Evolutionary conservation across 2,888 invertebrate species (phyloP).

Genomic region (Altica lythri): DNA sequence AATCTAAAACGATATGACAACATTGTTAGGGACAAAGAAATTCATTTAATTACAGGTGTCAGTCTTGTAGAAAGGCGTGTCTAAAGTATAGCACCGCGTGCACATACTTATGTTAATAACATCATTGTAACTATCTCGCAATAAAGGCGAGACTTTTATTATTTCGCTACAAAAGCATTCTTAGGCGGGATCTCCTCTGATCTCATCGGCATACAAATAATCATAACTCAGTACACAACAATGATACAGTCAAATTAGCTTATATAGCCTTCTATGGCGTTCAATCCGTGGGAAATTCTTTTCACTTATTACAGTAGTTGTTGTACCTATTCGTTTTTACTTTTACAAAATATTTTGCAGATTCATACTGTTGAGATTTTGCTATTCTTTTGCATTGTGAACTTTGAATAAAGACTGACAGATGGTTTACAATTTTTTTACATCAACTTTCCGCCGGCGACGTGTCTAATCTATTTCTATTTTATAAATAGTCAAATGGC

Average conservation of each 20-base stretch:
- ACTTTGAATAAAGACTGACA: too few relatives aligned
- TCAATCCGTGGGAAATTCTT: neutral
- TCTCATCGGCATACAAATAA: constrained; percentile 31
- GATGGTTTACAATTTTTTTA: too few relatives aligned
- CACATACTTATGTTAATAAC: constrained; percentile 44
- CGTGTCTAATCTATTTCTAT: too few relatives aligned
- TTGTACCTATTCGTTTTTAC: too few relatives aligned
- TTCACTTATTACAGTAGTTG: too few relatives aligned
- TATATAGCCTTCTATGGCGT: neutral
- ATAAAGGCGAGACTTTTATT: constrained; percentile 31
- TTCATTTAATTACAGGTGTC: constrained; percentile 43
- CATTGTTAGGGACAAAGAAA: constrained; percentile 37
- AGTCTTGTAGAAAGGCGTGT: constrained; percentile 41
- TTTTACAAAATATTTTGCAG: too few relatives aligned
- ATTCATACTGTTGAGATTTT: too few relatives aligned
- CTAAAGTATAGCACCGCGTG: constrained; percentile 39
- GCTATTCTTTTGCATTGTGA: too few relatives aligned
- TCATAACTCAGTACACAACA: constrained; percentile 26
- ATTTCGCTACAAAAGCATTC: constrained; percentile 33
- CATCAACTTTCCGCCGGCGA: too few relatives aligned
- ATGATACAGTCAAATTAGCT: constrained; percentile 24
- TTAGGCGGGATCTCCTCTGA: constrained; percentile 29
- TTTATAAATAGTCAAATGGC: too few relatives aligned
- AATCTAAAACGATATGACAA: constrained; percentile 23
- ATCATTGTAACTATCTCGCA: constrained; percentile 39